Percentiles rank a stretch among this genome's conserved stretches.
Conservation (phyloP, 2,113 vertebrate genomes). For the Bambusicola thoracicus region DNA sequence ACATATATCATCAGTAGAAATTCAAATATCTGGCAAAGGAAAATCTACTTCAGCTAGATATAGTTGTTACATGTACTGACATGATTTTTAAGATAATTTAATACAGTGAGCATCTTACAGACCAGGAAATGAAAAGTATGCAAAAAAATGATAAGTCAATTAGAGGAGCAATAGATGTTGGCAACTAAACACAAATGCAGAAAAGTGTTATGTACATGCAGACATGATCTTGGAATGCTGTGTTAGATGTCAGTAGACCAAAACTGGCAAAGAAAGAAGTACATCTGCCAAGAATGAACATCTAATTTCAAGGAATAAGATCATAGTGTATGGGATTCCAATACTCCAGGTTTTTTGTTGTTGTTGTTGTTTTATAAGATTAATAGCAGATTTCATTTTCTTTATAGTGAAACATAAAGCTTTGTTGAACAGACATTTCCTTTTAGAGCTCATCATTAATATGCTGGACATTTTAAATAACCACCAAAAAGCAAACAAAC, state of each 20-base stretch:
- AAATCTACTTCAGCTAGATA: neutral
- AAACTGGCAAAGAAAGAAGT: neutral
- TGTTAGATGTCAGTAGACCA: neutral
- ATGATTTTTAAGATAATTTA: neutral
- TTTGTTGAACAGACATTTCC: neutral
- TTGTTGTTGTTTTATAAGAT: neutral
- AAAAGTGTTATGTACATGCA: neutral
- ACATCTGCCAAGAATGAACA: neutral
- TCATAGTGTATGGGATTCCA: accelerated
- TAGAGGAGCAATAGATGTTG: neutral
- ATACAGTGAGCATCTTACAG: neutral
- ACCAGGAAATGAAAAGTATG: neutral
- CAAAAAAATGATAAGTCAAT: neutral
- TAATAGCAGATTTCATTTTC: neutral
- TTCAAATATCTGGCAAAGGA: neutral
- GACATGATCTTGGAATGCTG: neutral
- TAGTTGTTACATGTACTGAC: neutral
- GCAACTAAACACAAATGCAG: neutral
- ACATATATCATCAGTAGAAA: neutral
- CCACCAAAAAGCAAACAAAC: neutral
- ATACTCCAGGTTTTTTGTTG: neutral
- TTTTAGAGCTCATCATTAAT: neutral
- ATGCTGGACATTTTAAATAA: neutral
- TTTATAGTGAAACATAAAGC: neutral
- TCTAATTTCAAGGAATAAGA: neutral